These are phyloP conservation scores for Scaptomyza parva DNA, from an alignment of 2,888 invertebrate genomes.

Conservation along the genomic window DNA sequence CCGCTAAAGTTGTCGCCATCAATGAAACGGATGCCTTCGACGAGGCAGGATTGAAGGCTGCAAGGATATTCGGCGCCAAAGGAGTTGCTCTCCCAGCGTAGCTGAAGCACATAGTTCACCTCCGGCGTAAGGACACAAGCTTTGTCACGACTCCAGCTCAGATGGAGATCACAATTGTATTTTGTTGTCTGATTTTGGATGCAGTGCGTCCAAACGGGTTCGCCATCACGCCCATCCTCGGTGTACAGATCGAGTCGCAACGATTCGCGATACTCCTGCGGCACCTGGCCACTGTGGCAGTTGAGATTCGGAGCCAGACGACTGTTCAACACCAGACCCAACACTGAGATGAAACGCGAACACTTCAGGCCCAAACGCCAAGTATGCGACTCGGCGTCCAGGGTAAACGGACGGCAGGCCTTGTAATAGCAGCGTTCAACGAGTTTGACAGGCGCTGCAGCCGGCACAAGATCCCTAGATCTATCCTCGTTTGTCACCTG, in stretches of 20 bases:
- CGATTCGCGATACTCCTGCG: slow-evolving; percentile 80
- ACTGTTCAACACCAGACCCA: slow-evolving; percentile 82
- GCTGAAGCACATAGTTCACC: slow-evolving; percentile 79
- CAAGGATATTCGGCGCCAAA: slow-evolving; percentile 84
- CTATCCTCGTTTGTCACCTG: slow-evolving; percentile 19
- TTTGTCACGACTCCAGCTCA: slow-evolving; percentile 76
- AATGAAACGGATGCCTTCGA: slow-evolving; percentile 80
- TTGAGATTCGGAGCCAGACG: slow-evolving; percentile 80
- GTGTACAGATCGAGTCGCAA: slow-evolving; percentile 78
- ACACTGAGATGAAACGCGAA: slow-evolving; percentile 81
- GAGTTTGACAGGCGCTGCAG: slow-evolving; percentile 46
- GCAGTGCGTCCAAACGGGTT: slow-evolving; percentile 73
- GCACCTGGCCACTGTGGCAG: slow-evolving; percentile 49
- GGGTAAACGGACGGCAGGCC: slow-evolving; percentile 82
- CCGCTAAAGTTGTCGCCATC: slow-evolving; percentile 79
- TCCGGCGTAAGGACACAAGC: slow-evolving; percentile 82
- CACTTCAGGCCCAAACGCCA: slow-evolving; percentile 78
- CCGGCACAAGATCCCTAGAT: slow-evolving; percentile 9
- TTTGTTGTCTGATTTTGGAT: slow-evolving; percentile 77
- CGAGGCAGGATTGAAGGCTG: slow-evolving; percentile 80
- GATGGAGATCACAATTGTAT: slow-evolving; percentile 83
- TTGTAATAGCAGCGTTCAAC: slow-evolving; percentile 83
- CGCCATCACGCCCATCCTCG: slow-evolving; percentile 39
- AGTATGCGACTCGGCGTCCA: slow-evolving; percentile 72
- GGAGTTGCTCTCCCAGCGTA: slow-evolving; percentile 80